phyloP scores from a whole-genome alignment of 2,113 vertebrate genomes.

The Casuarius casuarius region DNA sequence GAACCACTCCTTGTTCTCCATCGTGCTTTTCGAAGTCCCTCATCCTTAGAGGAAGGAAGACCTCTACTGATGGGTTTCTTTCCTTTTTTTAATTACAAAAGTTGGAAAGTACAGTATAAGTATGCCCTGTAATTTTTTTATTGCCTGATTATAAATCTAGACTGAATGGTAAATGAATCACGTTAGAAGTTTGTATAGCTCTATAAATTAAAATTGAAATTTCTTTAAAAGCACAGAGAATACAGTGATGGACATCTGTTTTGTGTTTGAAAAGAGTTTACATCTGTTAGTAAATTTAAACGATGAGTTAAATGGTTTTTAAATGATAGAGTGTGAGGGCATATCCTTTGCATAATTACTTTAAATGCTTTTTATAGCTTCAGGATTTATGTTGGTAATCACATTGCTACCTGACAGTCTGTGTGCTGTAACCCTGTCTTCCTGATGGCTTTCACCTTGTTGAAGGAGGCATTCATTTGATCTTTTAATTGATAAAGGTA shows the following conservation, averaged over 20 bases:
- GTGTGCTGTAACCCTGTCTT: background rate
- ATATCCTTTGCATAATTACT: slow-evolving; percentile 63
- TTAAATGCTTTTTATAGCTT: slow-evolving; percentile 54
- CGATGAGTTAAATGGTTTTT: slow-evolving; percentile 64
- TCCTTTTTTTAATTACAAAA: background rate
- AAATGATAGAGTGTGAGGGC: slow-evolving; percentile 38
- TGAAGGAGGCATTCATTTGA: background rate
- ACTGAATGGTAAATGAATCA: background rate
- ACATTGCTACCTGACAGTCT: slow-evolving; percentile 20
- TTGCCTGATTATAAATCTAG: background rate
- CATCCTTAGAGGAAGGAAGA: background rate
- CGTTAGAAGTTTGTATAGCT: slow-evolving; percentile 14
- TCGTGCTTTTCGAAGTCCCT: background rate
- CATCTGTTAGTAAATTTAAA: slow-evolving; percentile 68
- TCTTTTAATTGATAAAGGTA: slow-evolving; percentile 7
- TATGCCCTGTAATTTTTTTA: slow-evolving; percentile 21
- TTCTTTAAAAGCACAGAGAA: background rate
- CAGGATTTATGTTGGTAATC: slow-evolving; percentile 45
- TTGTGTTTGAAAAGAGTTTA: slow-evolving; percentile 28
- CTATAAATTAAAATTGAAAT: slow-evolving; percentile 26
- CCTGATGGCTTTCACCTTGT: slow-evolving; percentile 59
- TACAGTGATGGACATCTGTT: background rate
- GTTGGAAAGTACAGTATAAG: background rate
- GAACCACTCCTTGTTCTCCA: background rate
- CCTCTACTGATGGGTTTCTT: background rate